Conservation (phyloP, 2,797 vertebrate genomes). For the Lutjanus argentimaculatus region DNA sequence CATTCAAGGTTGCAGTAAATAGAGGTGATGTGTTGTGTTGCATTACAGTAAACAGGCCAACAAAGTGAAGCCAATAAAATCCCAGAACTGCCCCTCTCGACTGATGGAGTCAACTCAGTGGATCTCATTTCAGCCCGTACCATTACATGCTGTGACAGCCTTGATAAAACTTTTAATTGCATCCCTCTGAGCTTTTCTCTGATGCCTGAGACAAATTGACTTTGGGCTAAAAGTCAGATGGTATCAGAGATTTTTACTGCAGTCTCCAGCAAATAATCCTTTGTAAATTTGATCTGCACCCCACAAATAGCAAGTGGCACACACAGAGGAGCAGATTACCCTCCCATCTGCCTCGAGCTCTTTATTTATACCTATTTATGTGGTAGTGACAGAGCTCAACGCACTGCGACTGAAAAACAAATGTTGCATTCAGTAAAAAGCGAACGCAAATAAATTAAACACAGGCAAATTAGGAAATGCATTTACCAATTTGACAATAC, state of each 20-base stretch:
- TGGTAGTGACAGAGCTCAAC: not conserved
- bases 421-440: not conserved
- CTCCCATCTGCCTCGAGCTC: conserved; percentile 26
- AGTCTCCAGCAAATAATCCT: conserved; percentile 69
- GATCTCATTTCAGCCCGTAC: conserved; percentile 63
- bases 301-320: conserved; percentile 54
- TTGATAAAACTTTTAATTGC: conserved; percentile 82
- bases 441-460: not conserved
- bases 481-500: conserved; percentile 1
- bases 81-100: conserved; percentile 31
- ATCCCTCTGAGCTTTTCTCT: conserved; percentile 67
- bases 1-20: conserved; percentile 53
- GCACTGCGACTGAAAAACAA: not conserved
- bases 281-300: conserved; percentile 66
- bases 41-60: conserved; percentile 55
- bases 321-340: conserved; percentile 44
- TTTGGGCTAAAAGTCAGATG: conserved; percentile 78
- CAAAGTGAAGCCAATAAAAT: conserved; percentile 49
- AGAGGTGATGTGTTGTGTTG: conserved; percentile 37
- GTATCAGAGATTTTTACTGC: conserved; percentile 70
- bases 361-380: conserved; percentile 37
- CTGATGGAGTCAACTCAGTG: conserved; percentile 55
- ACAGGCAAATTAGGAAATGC: not conserved
- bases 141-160: conserved; percentile 74
- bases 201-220: conserved; percentile 78